Conservation (phyloP, 2,113 vertebrate species). For the Eubucco bourcierii region DNA sequence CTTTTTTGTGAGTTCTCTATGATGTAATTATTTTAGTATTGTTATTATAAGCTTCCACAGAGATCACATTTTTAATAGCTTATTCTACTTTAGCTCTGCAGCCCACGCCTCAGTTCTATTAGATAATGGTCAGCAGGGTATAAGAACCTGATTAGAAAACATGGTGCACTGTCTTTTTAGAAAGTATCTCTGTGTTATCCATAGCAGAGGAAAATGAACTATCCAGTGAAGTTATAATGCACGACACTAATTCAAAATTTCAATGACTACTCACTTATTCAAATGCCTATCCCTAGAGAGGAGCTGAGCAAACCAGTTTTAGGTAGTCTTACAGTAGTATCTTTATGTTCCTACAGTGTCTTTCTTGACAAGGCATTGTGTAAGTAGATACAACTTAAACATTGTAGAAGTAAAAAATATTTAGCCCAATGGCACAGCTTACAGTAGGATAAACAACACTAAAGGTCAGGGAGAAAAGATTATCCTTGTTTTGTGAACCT, state of each 20-base stretch:
- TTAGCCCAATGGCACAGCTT: not conserved
- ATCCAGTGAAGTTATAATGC: not conserved
- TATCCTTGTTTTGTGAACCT: not conserved
- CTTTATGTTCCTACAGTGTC: not conserved
- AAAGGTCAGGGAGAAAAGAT: not conserved
- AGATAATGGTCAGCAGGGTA: conserved; percentile 27
- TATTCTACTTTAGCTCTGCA: conserved; percentile 22
- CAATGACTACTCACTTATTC: conserved; percentile 11
- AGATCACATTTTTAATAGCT: conserved; percentile 27
- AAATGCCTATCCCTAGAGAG: not conserved
- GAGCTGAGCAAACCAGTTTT: not conserved
- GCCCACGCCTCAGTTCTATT: not conserved
- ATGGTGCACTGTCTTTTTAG: not conserved
- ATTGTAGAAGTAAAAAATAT: not conserved
- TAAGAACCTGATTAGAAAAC: conserved; percentile 51
- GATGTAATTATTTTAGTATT: not conserved
- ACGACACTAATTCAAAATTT: conserved; percentile 8
- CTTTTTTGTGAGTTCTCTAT: not conserved
- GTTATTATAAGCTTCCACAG: not conserved
- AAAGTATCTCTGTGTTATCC: conserved; percentile 5
- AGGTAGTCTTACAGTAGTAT: not conserved
- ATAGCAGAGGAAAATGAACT: conserved; percentile 24
- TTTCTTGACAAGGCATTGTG: conserved; percentile 20
- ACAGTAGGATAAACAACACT: not conserved
- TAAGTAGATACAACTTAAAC: not conserved